Evolutionary conservation across 2,113 vertebrate genomes (phyloP).

Genomic region (Ailurus styani): DNA sequence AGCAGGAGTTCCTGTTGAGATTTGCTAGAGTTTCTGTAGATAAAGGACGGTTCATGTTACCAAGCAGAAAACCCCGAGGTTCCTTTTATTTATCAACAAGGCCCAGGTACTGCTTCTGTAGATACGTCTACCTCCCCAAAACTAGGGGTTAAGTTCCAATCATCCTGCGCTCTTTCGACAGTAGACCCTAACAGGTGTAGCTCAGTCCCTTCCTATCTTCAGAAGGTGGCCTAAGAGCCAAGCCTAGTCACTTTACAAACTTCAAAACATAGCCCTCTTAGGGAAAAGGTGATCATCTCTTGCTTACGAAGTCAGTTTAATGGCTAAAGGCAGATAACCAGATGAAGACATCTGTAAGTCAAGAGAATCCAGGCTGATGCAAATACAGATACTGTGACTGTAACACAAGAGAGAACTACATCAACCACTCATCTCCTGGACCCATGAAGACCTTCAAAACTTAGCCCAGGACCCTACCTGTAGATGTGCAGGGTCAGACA

Average conservation of each 20-base stretch:
- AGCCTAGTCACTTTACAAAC: not conserved
- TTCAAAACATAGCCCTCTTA: not conserved
- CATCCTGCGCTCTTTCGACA: not conserved
- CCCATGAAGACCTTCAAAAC: not conserved
- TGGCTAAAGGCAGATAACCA: not conserved
- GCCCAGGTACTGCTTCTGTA: not conserved
- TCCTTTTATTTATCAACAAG: not conserved
- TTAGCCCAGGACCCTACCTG: conserved; percentile 82
- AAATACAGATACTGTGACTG: fast-evolving
- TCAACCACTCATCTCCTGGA: too few relatives aligned
- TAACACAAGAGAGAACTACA: not conserved
- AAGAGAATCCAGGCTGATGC: not conserved
- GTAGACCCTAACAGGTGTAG: not conserved
- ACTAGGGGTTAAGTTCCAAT: not conserved
- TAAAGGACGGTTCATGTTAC: conserved; percentile 1
- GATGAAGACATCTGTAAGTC: not conserved
- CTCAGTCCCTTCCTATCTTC: not conserved
- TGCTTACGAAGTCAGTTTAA: not conserved
- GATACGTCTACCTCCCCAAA: not conserved
- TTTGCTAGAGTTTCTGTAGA: conserved; percentile 93
- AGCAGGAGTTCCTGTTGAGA: conserved; percentile 95
- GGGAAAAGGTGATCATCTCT: not conserved
- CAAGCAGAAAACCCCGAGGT: not conserved
- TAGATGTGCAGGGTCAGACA: conserved; percentile 97
- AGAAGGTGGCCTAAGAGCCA: not conserved